Percentiles rank a stretch among this genome's conserved stretches.
Evolutionary conservation across 2,888 invertebrate species (phyloP).

Genomic region (Eutolmus rufibarbis): DNA sequence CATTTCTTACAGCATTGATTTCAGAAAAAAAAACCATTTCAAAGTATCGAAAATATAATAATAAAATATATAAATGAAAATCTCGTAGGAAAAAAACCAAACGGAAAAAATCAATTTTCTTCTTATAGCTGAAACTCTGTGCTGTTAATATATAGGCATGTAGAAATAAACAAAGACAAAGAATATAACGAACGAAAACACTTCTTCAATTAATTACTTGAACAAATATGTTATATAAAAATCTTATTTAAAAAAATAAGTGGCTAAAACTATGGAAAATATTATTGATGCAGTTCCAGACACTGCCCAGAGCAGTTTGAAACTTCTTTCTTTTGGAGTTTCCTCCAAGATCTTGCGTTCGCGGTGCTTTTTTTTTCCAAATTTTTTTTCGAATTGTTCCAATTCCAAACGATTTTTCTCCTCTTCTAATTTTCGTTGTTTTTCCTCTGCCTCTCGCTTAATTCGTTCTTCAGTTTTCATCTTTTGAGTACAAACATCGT

Average conservation of each 20-base stretch:
- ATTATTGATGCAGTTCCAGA: conserved; percentile 49
- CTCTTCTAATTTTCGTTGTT: conserved; percentile 67
- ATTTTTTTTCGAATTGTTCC: conserved; percentile 79
- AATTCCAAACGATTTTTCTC: conserved; percentile 75
- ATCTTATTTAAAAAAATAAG: neutral
- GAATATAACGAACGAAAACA: neutral
- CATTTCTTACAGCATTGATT: too few relatives aligned
- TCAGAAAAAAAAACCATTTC: too few relatives aligned
- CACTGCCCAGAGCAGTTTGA: conserved; percentile 52
- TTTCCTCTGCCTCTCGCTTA: conserved; percentile 66
- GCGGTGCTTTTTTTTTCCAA: conserved; percentile 71
- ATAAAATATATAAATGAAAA: too few relatives aligned
- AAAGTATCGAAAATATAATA: too few relatives aligned
- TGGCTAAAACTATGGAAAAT: conserved; percentile 50
- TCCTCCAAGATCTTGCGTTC: conserved; percentile 60
- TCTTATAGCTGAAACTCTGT: too few relatives aligned
- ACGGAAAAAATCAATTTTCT: too few relatives aligned
- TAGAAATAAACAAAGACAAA: too few relatives aligned
- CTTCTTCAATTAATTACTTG: neutral
- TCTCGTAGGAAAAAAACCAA: too few relatives aligned
- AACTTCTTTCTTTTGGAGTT: conserved; percentile 49
- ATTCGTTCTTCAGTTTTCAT: conserved; percentile 65
- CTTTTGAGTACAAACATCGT: conserved; percentile 70
- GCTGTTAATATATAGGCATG: too few relatives aligned
- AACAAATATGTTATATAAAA: neutral